Conservation (phyloP, 2,113 vertebrate species). For the Microcebus murinus region DNA sequence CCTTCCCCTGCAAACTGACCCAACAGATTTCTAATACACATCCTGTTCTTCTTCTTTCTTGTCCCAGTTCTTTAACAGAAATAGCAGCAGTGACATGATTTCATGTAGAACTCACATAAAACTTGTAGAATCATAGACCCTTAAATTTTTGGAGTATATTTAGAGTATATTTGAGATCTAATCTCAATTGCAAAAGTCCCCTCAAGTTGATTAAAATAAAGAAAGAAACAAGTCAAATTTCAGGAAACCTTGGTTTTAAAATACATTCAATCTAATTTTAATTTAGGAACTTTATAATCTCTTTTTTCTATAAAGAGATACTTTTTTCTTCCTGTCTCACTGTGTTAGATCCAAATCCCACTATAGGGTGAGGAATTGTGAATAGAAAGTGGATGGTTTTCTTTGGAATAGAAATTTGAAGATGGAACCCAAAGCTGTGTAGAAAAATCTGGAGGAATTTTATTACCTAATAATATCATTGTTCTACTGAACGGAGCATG, state of each 20-base stretch:
- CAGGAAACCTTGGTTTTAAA: neutral
- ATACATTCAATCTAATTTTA: conserved; percentile 1
- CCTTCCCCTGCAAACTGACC: conserved; percentile 19
- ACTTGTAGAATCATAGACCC: neutral
- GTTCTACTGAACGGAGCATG: conserved; percentile 32
- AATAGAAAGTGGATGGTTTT: neutral
- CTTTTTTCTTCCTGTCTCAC: neutral
- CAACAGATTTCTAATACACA: neutral
- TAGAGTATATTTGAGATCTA: neutral
- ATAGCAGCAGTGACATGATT: neutral
- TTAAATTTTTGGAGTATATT: conserved; percentile 10
- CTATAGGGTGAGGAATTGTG: neutral
- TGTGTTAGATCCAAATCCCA: neutral
- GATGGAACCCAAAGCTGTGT: neutral
- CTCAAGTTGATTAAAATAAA: neutral
- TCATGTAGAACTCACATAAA: neutral
- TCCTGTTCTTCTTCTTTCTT: neutral
- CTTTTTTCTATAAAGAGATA: neutral
- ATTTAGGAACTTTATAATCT: conserved; percentile 22
- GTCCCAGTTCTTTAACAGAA: neutral
- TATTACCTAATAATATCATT: neutral
- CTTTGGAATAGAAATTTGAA: neutral
- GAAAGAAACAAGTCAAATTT: neutral
- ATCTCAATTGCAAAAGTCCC: neutral
- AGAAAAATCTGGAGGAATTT: conserved; percentile 53